Conservation (phyloP, 2,888 invertebrate genomes). For the Paralinhomoeus sp. region DNA sequence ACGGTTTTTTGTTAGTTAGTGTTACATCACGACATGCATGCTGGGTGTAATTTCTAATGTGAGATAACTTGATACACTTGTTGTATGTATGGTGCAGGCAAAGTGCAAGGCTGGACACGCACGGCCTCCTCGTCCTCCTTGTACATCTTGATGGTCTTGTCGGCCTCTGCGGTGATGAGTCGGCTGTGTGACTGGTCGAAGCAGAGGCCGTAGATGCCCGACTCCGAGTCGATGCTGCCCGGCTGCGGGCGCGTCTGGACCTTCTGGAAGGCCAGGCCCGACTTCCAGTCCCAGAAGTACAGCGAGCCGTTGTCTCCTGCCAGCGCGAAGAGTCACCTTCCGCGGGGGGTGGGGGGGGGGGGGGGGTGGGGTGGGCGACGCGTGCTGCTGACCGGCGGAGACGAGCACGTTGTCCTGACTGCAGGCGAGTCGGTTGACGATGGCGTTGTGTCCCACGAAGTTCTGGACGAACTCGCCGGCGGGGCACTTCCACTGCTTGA, state of each 20-base stretch:
- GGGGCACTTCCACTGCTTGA: slow-evolving; percentile 96
- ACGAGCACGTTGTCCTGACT: slow-evolving; percentile 86
- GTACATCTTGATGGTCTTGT: slow-evolving; percentile 97
- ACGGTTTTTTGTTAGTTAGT: too few species aligned
- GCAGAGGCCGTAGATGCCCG: slow-evolving; percentile 81
- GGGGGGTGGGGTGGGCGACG: slow-evolving; percentile 1
- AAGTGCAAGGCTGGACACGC: slow-evolving; percentile 18
- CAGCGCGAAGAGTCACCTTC: too few species aligned
- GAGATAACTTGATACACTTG: too few species aligned
- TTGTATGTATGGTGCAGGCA: too few species aligned
- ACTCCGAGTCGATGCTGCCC: slow-evolving; percentile 96
- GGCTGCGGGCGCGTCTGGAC: slow-evolving; percentile 73
- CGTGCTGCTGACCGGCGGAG: slow-evolving; percentile 44
- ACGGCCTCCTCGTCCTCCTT: slow-evolving; percentile 79
- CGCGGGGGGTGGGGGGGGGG: not conserved
- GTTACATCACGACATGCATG: too few species aligned
- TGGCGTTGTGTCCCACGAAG: slow-evolving; percentile 82
- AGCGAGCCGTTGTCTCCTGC: slow-evolving; percentile 77
- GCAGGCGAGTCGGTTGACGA: slow-evolving; percentile 81
- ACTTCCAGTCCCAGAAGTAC: slow-evolving; percentile 95
- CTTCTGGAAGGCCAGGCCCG: slow-evolving; percentile 86
- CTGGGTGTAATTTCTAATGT: too few species aligned
- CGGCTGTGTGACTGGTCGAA: slow-evolving; percentile 69
- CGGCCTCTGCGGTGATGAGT: slow-evolving; percentile 85
- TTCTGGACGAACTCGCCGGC: slow-evolving; percentile 93